Evolutionary conservation across 2,113 vertebrate species (phyloP), one percentile per base, ranked within the genome.

Genomic region (Chloebia gouldiae): DNA sequence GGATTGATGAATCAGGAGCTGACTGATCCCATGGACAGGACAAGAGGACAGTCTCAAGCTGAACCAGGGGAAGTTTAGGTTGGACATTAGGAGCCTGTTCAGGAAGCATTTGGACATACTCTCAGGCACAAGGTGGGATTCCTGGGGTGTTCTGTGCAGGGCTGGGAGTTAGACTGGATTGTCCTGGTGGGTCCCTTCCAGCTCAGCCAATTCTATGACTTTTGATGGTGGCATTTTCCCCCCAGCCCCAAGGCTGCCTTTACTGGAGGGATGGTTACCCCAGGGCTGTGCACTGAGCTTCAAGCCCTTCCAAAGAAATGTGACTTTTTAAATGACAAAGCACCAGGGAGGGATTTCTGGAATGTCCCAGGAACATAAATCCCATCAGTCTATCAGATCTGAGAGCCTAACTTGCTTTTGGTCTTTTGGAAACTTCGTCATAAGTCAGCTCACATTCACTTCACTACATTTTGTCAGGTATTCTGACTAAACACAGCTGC

Each of bases 1-100:
- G 50, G 10, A 35, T 22, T 63, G 51, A 31, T 75, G 11, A 11
- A 3, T 8, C 0, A 8, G 59, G 31, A 44, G 9, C 0, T 9
- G 18, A 8, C 33, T 20, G 51, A 59, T 65, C 37, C 44, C 31
- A 15, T 2, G 0, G 1, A 28, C 33, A 57, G 11, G 17, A 33
- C 2, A 9, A 28, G 35, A 64, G 35, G 21, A 31, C 7, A 65
- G 31, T 1, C 59, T 65, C 18, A 19, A 23, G 14, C 6, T 57
- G 44, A 10, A 22, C 21, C 37, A 72, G 14, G 50, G 35, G 8
- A 49, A 40, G 25, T 10, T 49, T 23, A 23, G 50, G 37, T 2
- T 50, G 86, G 50, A 23, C 7, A 56, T 19, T 2, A 22, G 31
- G 33, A 87, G 11, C 18, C 49, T 42, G n/a, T 49, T 59, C 7